Evolutionary conservation across 2,113 vertebrate species (phyloP), one percentile per base, ranked within the genome.

Genomic region (Raja brachyura): DNA sequence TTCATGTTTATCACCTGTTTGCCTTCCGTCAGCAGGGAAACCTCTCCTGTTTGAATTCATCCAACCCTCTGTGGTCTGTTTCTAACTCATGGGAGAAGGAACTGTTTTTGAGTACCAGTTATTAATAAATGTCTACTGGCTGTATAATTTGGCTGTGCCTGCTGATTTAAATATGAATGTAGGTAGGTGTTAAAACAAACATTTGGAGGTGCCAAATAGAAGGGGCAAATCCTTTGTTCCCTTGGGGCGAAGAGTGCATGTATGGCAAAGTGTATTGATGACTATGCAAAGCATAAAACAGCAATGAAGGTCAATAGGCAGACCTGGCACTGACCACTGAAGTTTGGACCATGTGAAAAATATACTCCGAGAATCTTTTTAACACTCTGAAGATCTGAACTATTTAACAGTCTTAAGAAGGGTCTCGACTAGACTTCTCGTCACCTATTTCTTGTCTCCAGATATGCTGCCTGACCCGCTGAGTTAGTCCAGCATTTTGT

Each of bases 1-100:
- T 70, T 14, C 9, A 28, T 48, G 59, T 88, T 92, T 54, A 92
- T 74, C 66, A 92, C 68, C 90, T 92, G 66, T 39, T 92, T 92
- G 90, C 66, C 20, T 92, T 13, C 68, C 66, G 39, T 68, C 66
- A 39, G 33, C 31, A 70, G 20, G 90, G 3, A 25, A 1, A 33
- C 10, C 22, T 92, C 25, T 92, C 90, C 66, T 73, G 90, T 73
- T 48, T 10, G 68, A 73, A 48, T 73, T 31, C 22, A 54, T 68
- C 66, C 9, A 54, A 48, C 25, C 18, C 22, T 3, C 33, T 54
- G 1, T 31, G 33, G 0, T 14, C 31, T 73, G 33, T 73, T 92
- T 92, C 70, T 28, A 48, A 54, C 83, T 11, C 3, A 16, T 6
- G 59, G 81, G 8, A n/a, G 6, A 11, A 18, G 59, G 5, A 0